Percentiles rank a stretch among this genome's conserved stretches.
These are phyloP conservation scores for Helostoma temminkii DNA, from an alignment of 2,797 vertebrate species.

Conservation along the genomic window DNA sequence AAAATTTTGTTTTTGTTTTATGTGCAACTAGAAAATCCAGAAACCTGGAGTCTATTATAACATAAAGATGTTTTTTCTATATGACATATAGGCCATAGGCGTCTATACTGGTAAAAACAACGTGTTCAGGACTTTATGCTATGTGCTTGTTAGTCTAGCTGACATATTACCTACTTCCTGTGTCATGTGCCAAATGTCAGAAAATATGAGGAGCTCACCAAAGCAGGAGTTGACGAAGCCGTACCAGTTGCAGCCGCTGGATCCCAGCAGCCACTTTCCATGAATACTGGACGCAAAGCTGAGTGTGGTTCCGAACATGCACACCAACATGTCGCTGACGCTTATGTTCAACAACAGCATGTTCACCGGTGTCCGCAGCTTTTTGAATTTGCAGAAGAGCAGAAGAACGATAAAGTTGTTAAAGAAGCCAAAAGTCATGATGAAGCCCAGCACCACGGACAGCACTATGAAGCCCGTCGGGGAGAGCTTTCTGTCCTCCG, in stretches of 20 bases:
- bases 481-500: slow-evolving; percentile 78
- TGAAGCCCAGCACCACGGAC: slow-evolving; percentile 90
- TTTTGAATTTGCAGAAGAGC: slow-evolving; percentile 92
- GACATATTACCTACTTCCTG: too few relatives aligned
- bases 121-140: too few relatives aligned
- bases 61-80: too few relatives aligned
- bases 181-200: too few relatives aligned
- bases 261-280: slow-evolving; percentile 89
- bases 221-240: slow-evolving; percentile 95
- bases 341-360: slow-evolving; percentile 94
- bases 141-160: too few relatives aligned
- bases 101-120: too few relatives aligned
- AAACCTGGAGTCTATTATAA: too few relatives aligned
- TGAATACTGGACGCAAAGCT: slow-evolving; percentile 90
- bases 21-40: too few relatives aligned
- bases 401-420: slow-evolving; percentile 91
- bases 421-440: slow-evolving; percentile 90
- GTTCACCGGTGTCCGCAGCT: slow-evolving; percentile 91
- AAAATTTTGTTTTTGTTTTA: too few relatives aligned
- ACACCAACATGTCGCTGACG: slow-evolving; percentile 92
- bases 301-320: slow-evolving; percentile 90
- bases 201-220: slow-evolving; percentile 78
- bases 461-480: slow-evolving; percentile 85
- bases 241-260: slow-evolving; percentile 90
- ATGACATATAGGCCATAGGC: too few relatives aligned